Evolutionary conservation across 2,888 invertebrate species (phyloP), one percentile per base, ranked within the genome.

Genomic region (Idaea straminata): DNA sequence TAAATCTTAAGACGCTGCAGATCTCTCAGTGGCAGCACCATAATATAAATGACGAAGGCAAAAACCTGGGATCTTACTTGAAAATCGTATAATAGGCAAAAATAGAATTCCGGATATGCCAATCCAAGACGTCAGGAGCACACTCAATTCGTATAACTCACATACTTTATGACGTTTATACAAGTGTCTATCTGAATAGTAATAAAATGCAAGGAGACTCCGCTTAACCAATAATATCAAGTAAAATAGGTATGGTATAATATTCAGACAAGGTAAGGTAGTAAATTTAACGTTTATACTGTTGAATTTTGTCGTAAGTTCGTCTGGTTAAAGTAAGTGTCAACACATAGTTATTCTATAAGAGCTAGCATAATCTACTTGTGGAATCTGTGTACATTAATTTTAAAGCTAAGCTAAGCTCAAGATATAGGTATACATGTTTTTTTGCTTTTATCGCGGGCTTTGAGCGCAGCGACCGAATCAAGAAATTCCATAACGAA

Each of bases 201-300:
- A 78, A 81, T 83, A 84, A 83, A 82, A 77, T 79, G 73, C 77
- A 79, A 72, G 74, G 70, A 77, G 71, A 67, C 70, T 64, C 72
- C 69, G 72, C 69, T 70, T 64, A 72, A 73, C 75, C 74, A 73
- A 74, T 82, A 77, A 82, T 75, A 74, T 75, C 72, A 68, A 77
- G 73, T 76, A 76, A 82, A 75, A 78, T 81, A 77, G 69, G 47
- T 76, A 74, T 69, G 75, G 72, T 77, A 74, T 76, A 71, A 73
- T 72, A 74, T 72, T 71, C 70, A 65, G 71, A 61, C 68, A 64
- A 64, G 72, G 70, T 66, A 62, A 67, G 71, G 69, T 66, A 66
- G 72, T 78, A 79, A 74, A 78, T 77, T 77, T 71, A 67, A 69
- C 66, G 69, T 74, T 78, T 77, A 75, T 75, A 76, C 47, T 47